These are phyloP conservation scores for Dolichoris vasculosae DNA, from an alignment of 1,140 invertebrate genomes.

Conservation along the genomic window DNA sequence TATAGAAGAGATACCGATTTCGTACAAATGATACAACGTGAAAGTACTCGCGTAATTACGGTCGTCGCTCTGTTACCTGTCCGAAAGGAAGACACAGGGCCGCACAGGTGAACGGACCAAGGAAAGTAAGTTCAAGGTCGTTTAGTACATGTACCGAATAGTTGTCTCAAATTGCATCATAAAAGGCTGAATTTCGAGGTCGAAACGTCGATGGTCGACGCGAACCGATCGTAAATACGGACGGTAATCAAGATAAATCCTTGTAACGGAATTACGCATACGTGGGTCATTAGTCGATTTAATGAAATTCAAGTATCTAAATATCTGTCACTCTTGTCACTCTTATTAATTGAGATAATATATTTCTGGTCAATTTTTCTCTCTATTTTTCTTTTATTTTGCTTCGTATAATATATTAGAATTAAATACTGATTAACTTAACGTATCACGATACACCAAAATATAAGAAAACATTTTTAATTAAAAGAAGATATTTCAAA, in stretches of 20 bases:
- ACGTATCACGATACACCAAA: too few relatives aligned
- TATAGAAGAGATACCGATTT: neutral
- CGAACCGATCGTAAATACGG: neutral
- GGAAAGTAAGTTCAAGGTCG: slow-evolving; percentile 61
- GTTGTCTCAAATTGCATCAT: slow-evolving; percentile 20
- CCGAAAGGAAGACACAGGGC: neutral
- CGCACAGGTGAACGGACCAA: slow-evolving; percentile 53
- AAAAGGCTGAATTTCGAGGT: slow-evolving; percentile 22
- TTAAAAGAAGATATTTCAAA: too few relatives aligned
- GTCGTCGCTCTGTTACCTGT: neutral
- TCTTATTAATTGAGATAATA: neutral
- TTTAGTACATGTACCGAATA: slow-evolving; percentile 15
- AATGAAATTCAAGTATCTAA: neutral
- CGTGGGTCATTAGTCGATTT: neutral
- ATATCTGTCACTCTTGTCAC: neutral
- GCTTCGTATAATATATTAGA: too few relatives aligned
- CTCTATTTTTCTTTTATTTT: too few relatives aligned
- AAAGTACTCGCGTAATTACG: neutral
- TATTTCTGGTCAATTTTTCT: neutral
- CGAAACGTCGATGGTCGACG: neutral
- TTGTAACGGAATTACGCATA: neutral
- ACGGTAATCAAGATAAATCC: neutral
- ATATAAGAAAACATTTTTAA: too few relatives aligned
- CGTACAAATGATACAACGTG: neutral
- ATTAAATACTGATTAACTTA: too few relatives aligned